Conservation (phyloP, 2,888 invertebrate genomes). For the Lasioglossum malachurum region DNA sequence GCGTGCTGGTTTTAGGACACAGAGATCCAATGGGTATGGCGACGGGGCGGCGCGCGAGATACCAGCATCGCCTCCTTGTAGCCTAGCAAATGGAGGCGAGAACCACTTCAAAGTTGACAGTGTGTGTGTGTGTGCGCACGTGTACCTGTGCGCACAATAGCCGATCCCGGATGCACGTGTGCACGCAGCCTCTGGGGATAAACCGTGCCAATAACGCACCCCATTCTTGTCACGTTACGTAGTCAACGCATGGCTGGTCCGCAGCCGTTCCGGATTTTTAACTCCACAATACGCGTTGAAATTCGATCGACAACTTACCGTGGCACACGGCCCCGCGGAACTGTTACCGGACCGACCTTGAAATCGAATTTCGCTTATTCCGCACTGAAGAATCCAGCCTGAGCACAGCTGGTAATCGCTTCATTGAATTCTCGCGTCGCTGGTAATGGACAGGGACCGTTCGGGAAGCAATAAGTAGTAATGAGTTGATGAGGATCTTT, state of each 20-base stretch:
- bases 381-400: background rate
- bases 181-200: conserved; percentile 44
- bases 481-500: background rate
- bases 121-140: conserved; percentile 9
- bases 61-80: conserved; percentile 52
- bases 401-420: background rate
- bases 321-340: background rate
- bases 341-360: background rate
- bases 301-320: conserved; percentile 17
- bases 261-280: conserved; percentile 36
- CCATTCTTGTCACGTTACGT: conserved; percentile 59
- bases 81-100: conserved; percentile 47
- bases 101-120: conserved; percentile 59
- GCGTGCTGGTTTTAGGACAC: conserved; percentile 42
- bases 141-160: conserved; percentile 23
- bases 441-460: background rate
- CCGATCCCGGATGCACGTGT: conserved; percentile 27
- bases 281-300: conserved; percentile 7
- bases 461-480: background rate
- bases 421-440: background rate
- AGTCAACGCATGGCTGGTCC: conserved; percentile 11
- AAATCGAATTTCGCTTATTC: background rate
- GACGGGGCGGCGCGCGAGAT: conserved; percentile 40
- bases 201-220: conserved; percentile 59
- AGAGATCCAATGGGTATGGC: conserved; percentile 17